Base-by-base conservation (phyloP, 2,888 invertebrate species). In the Cryptocheilus praepositus region DNA sequence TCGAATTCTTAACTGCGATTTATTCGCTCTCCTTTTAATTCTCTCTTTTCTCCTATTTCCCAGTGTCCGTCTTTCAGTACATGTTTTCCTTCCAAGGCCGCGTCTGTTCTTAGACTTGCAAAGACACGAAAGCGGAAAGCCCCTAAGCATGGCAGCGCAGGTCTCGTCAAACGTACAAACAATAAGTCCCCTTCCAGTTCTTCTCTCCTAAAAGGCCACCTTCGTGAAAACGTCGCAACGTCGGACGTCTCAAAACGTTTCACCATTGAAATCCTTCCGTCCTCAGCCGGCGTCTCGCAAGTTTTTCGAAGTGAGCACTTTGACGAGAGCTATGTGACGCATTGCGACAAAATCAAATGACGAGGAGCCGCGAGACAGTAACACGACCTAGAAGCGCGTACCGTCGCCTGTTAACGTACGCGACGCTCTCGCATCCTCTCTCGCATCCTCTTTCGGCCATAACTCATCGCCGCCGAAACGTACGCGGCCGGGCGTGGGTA, bases 301-400 rank as follows among this genome's bases (percentile, higher is more conserved):
- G 7, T 7, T 36, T 36, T 36, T 36, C 36, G 8, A 7, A 16
- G 44, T 19, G 44, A 44, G 43, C 16, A 56, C 43, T 16, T 44
- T 44, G 55, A 36, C 36, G 36, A 43, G 43, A 36, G 56, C 62
- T 60, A 66, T 64, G 61, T 77, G 77, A 77, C 73, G 77, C 71
- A 78, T 75, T 77, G 77, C 78, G 78, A 74, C 73, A 78, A 75
- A 77, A 75, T 71, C 78, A 65, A 67, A 64, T 64, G 46, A 67
- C 70, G 56, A 43, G 15, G 15, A 64, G 61, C 64, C 64, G 61
- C 53, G 66, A 70, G 64, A 62, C 67, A 67, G 67, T 64, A 66
- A 71, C 59, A 52, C 60, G 68, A 69, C 28, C 51, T 67, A 18
- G 13, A 18, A 49, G 11, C 49, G 49, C 16, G 49, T 49, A 16